Evolutionary conservation across 2,888 invertebrate species (phyloP).

Genomic region (Hirtodrosophila duncani): DNA sequence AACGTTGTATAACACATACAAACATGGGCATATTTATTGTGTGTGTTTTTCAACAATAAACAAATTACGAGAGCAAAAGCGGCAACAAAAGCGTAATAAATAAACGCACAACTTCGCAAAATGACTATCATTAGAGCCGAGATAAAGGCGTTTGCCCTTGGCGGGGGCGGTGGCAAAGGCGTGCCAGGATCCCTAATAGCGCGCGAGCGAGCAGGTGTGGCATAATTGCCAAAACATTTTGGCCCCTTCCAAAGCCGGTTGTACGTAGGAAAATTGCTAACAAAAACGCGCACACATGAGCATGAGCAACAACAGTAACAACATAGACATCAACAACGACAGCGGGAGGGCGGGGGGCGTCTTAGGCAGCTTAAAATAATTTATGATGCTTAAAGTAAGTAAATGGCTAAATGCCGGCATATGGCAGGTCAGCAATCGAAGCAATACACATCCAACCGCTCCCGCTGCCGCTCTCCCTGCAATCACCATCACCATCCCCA

Average conservation of each 20-base stretch:
- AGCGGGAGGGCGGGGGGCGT: constrained; percentile 53
- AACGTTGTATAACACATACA: constrained; percentile 19
- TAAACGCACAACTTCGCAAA: constrained; percentile 61
- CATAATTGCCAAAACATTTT: constrained; percentile 65
- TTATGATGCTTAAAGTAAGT: constrained; percentile 71
- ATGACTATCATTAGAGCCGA: constrained; percentile 59
- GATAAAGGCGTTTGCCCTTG: constrained; percentile 20
- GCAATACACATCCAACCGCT: constrained; percentile 14
- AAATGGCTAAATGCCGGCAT: constrained; percentile 67
- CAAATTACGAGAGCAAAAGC: constrained; percentile 51
- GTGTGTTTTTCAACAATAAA: constrained; percentile 49
- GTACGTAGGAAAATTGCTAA: constrained; percentile 29
- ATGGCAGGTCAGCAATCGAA: constrained; percentile 69
- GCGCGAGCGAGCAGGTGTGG: constrained; percentile 58
- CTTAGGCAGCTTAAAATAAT: constrained; percentile 69
- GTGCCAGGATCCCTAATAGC: constrained; percentile 27
- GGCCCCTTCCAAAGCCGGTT: too few relatives aligned
- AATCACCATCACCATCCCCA: background rate
- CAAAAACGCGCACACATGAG: constrained; percentile 31
- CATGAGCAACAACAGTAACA: constrained; percentile 7
- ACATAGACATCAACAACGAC: constrained; percentile 17
- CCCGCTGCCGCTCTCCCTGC: background rate
- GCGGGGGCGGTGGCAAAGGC: constrained; percentile 1
- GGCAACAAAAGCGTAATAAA: constrained; percentile 52
- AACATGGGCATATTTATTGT: background rate